Base-by-base conservation (phyloP, 2,888 invertebrate species). In the Saturnia pavonia region DNA sequence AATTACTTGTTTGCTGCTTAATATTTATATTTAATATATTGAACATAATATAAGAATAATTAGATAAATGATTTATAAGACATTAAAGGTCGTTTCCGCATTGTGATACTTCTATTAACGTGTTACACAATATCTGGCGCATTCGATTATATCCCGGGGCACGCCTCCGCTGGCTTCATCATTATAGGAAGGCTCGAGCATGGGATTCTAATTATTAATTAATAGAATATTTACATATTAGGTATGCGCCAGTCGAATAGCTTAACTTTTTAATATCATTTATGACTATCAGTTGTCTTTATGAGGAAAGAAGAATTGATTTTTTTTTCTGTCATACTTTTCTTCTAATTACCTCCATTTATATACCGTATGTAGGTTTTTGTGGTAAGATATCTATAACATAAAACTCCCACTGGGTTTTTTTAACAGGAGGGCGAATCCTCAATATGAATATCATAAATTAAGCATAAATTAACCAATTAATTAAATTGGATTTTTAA, bases 131-230 rank as follows among this genome's bases (percentile, higher is more conserved):
- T 65, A 65, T 65, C 65, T n/a, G 9, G 65, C 65, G 40, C 7
- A 65, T 65, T 65, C 65, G 40, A 65, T 65, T 65, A 65, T 40
- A 65, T 19, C 19, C 40, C n/a, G n/a, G n/a, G n/a, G 34, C 40
- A 65, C 65, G 65, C 65, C 65, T 40, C 11, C 65, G 9, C 40
- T 40, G 65, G 40, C 65, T 65, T 40, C 65, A 65, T 65, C 65
- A 65, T 65, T 65, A 65, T 40, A 25, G 40, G 40, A n/a, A 9
- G 65, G 40, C 40, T 65, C 40, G 40, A 65, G 40, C 65, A 65
- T 40, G 40, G 19, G 65, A 40, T 40, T 40, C 8, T 65, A 60
- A 60, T 60, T 60, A 60, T 60, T 60, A 60, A 60, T 60, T 60
- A 60, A 27, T 60, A 14, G 25, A 54, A 60, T 27, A 27, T 60